Evolutionary conservation across 2,113 vertebrate genomes (phyloP).

Genomic region (Callospermophilus lateralis): DNA sequence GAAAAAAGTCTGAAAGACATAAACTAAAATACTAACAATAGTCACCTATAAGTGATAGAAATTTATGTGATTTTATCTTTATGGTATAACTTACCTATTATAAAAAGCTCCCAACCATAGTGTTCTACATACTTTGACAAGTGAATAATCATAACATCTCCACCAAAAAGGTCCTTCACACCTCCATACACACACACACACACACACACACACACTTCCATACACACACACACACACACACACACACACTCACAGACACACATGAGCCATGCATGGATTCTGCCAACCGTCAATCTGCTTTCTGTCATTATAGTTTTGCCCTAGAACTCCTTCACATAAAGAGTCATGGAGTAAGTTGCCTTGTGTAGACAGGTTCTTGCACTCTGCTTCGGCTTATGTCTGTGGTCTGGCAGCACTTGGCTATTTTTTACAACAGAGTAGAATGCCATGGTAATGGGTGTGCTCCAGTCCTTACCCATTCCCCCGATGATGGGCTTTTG

Average conservation of each 20-base stretch:
- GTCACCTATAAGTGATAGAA: neutral
- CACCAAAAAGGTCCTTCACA: neutral
- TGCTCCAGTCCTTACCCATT: no score
- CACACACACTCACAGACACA: no score
- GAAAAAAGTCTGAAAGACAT: neutral
- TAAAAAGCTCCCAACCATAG: neutral
- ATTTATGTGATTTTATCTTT: neutral
- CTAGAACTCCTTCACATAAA: neutral
- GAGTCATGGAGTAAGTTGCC: neutral
- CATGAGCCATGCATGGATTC: rapidly evolving
- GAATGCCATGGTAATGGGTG: rapidly evolving
- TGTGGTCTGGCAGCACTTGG: neutral
- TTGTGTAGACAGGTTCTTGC: neutral
- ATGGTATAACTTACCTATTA: no score
- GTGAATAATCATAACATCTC: no score
- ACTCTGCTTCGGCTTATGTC: no score
- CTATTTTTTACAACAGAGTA: neutral
- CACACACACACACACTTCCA: no score
- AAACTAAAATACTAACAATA: neutral
- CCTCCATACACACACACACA: no score
- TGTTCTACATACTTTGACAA: neutral
- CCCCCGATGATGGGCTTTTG: neutral
- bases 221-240: no score
- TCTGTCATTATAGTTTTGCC: neutral
- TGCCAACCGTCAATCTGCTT: rapidly evolving